A percentile compares a stretch with the other conserved stretches of the same genome.
Conservation (phyloP, 1,140 invertebrate genomes). For the Atopsyche davidsoni region DNA sequence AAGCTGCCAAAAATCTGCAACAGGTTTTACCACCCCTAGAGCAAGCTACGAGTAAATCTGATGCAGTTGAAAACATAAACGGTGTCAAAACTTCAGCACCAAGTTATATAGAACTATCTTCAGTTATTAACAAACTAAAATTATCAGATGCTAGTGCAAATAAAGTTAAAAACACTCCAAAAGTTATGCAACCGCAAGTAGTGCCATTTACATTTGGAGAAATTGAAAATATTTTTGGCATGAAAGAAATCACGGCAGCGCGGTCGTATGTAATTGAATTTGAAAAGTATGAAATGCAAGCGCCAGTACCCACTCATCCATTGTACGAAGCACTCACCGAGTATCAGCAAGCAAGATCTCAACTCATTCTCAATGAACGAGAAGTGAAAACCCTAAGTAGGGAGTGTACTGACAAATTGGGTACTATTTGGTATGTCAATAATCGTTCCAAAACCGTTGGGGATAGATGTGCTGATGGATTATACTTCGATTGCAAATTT, state of each 20-base stretch:
- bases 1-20: no score
- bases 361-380: constrained; percentile 18
- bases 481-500: constrained; percentile 7
- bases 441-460: constrained; percentile 10
- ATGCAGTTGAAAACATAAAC: constrained; percentile 2
- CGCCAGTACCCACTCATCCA: constrained; percentile 18
- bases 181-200: not conserved
- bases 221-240: constrained; percentile 19
- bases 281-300: constrained; percentile 20
- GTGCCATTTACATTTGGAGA: constrained; percentile 26
- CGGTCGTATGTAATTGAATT: constrained; percentile 17
- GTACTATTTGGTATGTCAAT: constrained; percentile 17
- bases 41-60: constrained; percentile 4
- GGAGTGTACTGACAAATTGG: constrained; percentile 15
- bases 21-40: no score
- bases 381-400: constrained; percentile 6
- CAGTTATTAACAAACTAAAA: constrained; percentile 13
- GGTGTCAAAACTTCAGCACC: constrained; percentile 6
- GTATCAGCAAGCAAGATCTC: constrained; percentile 23
- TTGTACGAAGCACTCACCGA: constrained; percentile 23
- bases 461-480: constrained; percentile 13
- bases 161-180: not conserved
- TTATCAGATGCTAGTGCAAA: not conserved
- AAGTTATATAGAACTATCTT: constrained; percentile 15
- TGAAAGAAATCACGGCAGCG: constrained; percentile 19